Percentiles rank a stretch among this genome's conserved stretches.
These are phyloP conservation scores for Balearica regulorum DNA, from an alignment of 2,797 vertebrate species.

Conservation along the genomic window DNA sequence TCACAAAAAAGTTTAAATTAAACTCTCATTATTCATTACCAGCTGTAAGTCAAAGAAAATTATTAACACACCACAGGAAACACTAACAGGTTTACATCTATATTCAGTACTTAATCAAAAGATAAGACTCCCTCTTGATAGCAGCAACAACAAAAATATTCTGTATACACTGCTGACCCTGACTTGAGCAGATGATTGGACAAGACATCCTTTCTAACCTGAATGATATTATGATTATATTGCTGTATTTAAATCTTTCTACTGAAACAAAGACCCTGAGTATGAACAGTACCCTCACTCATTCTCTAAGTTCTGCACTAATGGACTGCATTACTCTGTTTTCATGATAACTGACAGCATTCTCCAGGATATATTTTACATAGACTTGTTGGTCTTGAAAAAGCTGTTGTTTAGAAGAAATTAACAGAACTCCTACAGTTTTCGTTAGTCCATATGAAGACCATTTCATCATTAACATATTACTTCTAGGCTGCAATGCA, in stretches of 20 bases:
- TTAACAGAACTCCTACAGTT: neutral
- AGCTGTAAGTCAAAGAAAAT: neutral
- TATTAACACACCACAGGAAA: neutral
- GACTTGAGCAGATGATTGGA: neutral
- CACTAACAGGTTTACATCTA: neutral
- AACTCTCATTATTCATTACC: neutral
- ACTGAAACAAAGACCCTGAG: neutral
- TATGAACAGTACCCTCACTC: neutral
- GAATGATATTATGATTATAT: neutral
- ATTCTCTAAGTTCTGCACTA: neutral
- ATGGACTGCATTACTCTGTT: neutral
- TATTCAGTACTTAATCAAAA: neutral
- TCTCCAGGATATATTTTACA: neutral
- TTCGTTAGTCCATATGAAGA: neutral
- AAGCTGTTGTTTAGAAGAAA: neutral
- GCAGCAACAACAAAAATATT: neutral
- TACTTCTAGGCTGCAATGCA: neutral
- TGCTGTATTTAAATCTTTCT: neutral
- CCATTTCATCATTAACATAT: neutral
- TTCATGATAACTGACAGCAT: neutral
- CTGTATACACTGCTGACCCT: neutral
- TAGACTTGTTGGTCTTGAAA: neutral
- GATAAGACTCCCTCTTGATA: neutral
- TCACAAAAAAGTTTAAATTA: neutral
- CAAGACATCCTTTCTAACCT: neutral